Percentiles rank a stretch among this genome's conserved stretches.
These are phyloP conservation scores for Allacma fusca DNA, from an alignment of 2,888 invertebrate species.

Conservation along the genomic window DNA sequence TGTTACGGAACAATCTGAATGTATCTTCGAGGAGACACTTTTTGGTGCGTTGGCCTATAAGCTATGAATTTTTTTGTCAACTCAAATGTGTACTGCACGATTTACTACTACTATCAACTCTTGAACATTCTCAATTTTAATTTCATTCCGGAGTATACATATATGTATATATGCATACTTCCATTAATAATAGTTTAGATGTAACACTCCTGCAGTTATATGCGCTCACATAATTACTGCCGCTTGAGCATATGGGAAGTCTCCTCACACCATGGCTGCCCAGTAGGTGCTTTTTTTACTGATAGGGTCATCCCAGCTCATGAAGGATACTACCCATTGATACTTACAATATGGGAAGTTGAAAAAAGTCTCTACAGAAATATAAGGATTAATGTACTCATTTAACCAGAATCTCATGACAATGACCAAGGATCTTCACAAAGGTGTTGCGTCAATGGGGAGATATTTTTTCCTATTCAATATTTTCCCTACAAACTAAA, in stretches of 20 bases:
- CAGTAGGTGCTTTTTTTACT: too few species aligned
- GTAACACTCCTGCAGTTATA: too few species aligned
- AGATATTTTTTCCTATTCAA: not conserved
- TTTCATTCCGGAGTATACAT: too few species aligned
- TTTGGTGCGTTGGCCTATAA: constrained; percentile 5
- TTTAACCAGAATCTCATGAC: not conserved
- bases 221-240: too few species aligned
- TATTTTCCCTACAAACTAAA: too few species aligned
- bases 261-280: too few species aligned
- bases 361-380: not conserved
- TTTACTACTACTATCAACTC: not conserved
- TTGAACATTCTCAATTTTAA: not conserved
- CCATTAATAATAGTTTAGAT: too few species aligned
- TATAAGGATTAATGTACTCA: not conserved
- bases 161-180: too few species aligned
- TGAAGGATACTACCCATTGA: not conserved
- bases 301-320: too few species aligned
- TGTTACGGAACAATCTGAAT: constrained; percentile 11
- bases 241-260: too few species aligned
- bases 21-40: not conserved
- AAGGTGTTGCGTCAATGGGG: not conserved
- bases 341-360: not conserved
- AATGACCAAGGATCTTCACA: not conserved
- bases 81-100: not conserved
- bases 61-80: constrained; percentile 3